Percentiles rank a stretch among this genome's conserved stretches.
Evolutionary conservation across 2,888 invertebrate genomes (phyloP).

Genomic region (Nemurella pictetii): DNA sequence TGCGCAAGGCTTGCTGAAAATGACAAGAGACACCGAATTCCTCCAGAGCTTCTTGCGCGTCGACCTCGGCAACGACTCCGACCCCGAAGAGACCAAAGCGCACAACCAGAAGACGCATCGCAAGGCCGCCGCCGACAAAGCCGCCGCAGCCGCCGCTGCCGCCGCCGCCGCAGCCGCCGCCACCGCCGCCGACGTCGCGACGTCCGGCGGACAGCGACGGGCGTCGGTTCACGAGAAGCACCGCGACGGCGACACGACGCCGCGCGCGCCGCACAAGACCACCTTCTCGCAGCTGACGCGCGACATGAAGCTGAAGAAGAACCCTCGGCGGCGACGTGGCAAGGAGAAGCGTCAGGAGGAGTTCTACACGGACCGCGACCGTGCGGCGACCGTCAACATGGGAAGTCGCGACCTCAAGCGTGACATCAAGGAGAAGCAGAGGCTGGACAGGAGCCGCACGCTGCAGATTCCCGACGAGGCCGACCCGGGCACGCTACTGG

Average conservation of each 20-base stretch:
- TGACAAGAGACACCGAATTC: conserved; percentile 72
- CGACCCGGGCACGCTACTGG: conserved; percentile 74
- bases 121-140: not conserved
- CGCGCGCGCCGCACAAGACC: conserved; percentile 42
- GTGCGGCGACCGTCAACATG: conserved; percentile 86
- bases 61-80: conserved; percentile 59
- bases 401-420: conserved; percentile 87
- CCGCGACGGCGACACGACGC: conserved; percentile 21
- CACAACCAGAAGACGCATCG: not conserved
- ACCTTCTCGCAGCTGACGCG: conserved; percentile 46
- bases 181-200: not conserved
- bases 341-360: conserved; percentile 62
- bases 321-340: conserved; percentile 39
- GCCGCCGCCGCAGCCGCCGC: not conserved
- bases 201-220: not conserved
- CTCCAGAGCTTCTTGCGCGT: conserved; percentile 79
- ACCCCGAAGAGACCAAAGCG: conserved; percentile 32
- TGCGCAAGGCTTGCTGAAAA: conserved; percentile 65
- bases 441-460: conserved; percentile 70
- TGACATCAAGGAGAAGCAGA: conserved; percentile 76
- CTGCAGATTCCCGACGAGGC: conserved; percentile 77
- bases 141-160: conserved; percentile 15
- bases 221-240: conserved; percentile 1
- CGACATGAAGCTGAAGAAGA: conserved; percentile 43
- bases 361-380: conserved; percentile 85